Evolutionary conservation across 2,797 vertebrate species (phyloP).

Genomic region (Sebastiscus albofasciatus): DNA sequence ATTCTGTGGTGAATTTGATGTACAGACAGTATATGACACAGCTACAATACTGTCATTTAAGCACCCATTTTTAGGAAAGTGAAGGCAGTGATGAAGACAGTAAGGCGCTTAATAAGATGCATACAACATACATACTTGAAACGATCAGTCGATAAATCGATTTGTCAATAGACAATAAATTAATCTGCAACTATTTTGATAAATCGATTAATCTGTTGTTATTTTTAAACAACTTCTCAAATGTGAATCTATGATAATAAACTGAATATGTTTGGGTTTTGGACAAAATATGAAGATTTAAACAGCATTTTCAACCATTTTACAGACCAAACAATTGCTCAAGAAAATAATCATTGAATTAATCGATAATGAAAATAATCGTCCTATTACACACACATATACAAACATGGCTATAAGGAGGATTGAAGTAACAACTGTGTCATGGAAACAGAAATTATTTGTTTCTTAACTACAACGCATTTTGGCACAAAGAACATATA

Average conservation of each 20-base stretch:
- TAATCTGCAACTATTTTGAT: background rate
- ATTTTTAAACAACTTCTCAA: background rate
- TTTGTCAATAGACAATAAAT: background rate
- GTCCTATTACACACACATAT: background rate
- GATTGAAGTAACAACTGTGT: background rate
- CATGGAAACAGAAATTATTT: background rate
- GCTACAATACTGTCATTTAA: conserved; percentile 21
- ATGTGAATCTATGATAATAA: background rate
- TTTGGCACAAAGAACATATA: conserved; percentile 1
- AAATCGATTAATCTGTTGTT: background rate
- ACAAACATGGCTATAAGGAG: background rate
- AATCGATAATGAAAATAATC: background rate
- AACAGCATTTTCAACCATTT: background rate
- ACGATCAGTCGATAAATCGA: background rate
- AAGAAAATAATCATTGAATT: background rate
- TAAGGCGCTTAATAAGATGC: background rate
- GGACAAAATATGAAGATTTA: background rate
- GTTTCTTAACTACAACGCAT: background rate
- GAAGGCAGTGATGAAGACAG: conserved; percentile 14
- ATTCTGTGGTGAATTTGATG: background rate
- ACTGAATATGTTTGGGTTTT: background rate
- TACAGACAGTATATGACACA: background rate
- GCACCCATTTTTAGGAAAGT: conserved; percentile 26
- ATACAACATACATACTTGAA: background rate
- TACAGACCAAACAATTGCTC: background rate